Evolutionary conservation across 2,797 vertebrate species (phyloP).

Genomic region (Urocyon cinereoargenteus): DNA sequence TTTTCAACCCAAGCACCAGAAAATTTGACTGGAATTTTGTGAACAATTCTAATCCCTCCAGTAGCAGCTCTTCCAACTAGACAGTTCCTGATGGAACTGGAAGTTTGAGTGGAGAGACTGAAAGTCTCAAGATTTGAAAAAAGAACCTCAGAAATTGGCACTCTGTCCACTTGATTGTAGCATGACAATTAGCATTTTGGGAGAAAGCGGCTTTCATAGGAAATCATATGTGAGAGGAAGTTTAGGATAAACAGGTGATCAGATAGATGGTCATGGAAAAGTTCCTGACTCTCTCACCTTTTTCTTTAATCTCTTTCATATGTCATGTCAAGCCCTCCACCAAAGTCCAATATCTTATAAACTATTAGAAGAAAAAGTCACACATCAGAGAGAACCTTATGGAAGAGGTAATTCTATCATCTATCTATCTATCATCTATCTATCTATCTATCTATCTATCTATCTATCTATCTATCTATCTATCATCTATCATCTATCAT

Average conservation of each 20-base stretch:
- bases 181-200: background rate
- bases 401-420: background rate
- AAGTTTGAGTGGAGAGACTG: background rate
- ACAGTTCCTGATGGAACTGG: background rate
- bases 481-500: background rate
- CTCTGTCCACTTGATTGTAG: background rate
- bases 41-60: background rate
- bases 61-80: background rate
- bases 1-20: background rate
- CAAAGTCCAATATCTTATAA: background rate
- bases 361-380: background rate
- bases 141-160: background rate
- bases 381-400: background rate
- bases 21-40: background rate
- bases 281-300: background rate
- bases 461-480: background rate
- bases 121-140: background rate
- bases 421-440: background rate
- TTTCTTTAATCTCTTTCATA: background rate
- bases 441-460: background rate
- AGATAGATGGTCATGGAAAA: background rate
- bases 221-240: background rate
- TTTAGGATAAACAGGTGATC: background rate
- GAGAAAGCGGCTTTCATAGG: background rate
- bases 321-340: background rate